phyloP scores from a whole-genome alignment of 2,113 vertebrate genomes.

The Aegotheles bennettii region DNA sequence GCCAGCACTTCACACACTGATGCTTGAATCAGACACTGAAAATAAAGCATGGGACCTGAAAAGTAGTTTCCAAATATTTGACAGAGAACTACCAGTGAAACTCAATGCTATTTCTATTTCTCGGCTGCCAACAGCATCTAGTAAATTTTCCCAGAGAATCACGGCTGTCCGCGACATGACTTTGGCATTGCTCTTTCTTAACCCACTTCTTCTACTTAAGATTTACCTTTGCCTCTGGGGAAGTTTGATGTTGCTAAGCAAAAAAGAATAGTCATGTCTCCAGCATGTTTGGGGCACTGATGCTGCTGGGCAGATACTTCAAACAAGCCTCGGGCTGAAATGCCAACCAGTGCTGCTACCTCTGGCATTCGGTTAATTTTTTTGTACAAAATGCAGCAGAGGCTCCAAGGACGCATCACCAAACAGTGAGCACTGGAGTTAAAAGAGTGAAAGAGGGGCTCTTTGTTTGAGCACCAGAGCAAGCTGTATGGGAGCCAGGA shows the following conservation, averaged over 20 bases:
- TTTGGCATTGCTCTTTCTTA: background rate
- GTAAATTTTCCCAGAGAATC: slow-evolving; percentile 4
- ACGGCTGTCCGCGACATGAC: fast-evolving
- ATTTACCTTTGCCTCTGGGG: background rate
- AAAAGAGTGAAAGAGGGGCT: background rate
- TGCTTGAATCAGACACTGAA: background rate
- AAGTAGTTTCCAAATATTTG: slow-evolving; percentile 48
- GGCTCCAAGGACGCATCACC: background rate
- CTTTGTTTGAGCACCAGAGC: background rate
- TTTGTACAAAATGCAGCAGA: background rate
- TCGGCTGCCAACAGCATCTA: background rate
- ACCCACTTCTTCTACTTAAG: background rate
- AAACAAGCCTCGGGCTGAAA: background rate
- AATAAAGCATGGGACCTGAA: background rate
- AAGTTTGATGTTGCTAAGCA: background rate
- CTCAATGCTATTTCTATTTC: background rate
- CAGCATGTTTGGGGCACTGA: background rate
- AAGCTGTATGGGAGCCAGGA: background rate
- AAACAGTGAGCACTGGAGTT: background rate
- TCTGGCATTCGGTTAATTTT: background rate
- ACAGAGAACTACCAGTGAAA: background rate
- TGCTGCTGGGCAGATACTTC: slow-evolving; percentile 34
- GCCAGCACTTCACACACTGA: background rate
- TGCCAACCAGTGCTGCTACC: background rate
- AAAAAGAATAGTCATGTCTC: background rate